A percentile compares a stretch with the other conserved stretches of the same genome.
These are phyloP conservation scores for Pseudomyrmex cubaensis DNA, from an alignment of 1,140 invertebrate species.

Conservation along the genomic window DNA sequence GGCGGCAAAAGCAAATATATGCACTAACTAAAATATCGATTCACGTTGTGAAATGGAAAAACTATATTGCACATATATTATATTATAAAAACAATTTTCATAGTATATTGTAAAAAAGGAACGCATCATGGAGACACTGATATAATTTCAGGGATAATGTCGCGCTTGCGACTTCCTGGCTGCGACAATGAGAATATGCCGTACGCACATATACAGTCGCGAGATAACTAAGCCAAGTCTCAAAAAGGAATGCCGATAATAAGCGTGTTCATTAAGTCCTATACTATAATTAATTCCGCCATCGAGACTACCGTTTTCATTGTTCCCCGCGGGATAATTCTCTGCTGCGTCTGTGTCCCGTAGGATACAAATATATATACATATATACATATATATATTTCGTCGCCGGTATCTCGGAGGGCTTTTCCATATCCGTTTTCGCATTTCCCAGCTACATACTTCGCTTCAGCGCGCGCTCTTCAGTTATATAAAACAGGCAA, in stretches of 20 bases:
- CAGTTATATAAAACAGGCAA: constrained; percentile 12
- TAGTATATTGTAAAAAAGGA: too few relatives aligned
- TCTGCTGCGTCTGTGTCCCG: not conserved
- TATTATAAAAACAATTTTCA: not conserved
- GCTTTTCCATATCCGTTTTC: constrained; percentile 37
- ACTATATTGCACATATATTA: not conserved
- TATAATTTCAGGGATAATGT: constrained; percentile 16
- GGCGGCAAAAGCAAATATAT: not conserved
- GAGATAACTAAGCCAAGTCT: constrained; percentile 23
- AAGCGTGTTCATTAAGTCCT: constrained; percentile 49
- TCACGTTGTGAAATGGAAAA: not conserved
- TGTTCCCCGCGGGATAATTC: constrained; percentile 48
- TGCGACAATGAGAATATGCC: constrained; percentile 5
- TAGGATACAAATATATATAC: constrained; percentile 46
- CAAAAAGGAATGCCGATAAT: constrained; percentile 41
- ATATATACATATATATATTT: constrained; percentile 32
- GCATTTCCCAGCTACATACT: constrained; percentile 8
- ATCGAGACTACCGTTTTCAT: constrained; percentile 48
- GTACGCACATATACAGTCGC: not conserved
- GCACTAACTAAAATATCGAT: not conserved
- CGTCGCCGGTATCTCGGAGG: constrained; percentile 13
- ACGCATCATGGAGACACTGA: not conserved
- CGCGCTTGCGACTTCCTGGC: constrained; percentile 3
- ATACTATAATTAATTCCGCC: constrained; percentile 53
- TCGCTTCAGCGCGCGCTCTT: constrained; percentile 9